Base-by-base conservation (phyloP, 2,888 invertebrate species). In the Pachymerium ferrugineum region DNA sequence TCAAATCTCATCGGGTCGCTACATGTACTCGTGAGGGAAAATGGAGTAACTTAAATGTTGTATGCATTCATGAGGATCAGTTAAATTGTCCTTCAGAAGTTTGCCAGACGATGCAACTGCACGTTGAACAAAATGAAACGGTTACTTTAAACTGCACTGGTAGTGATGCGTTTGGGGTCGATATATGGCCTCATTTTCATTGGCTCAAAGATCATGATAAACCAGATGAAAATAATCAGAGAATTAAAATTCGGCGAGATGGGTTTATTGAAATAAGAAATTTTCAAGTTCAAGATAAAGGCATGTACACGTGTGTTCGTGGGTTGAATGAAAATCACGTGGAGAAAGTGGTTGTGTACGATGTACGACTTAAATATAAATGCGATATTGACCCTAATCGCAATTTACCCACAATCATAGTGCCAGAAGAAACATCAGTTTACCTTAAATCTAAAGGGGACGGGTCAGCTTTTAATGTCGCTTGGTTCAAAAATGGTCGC, bases 311-410 rank as follows among this genome's bases (percentile, higher is more conserved):
- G 33, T 71, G 71, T 12, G 31, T 71, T 8, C 3, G 31, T 6
- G 71, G 71, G 1, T 8, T 19, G 16, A 71, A 25, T 19, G 28
- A 33, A 5, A 71, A 33, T 14, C 19, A 33, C 38, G 33, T 35
- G 4, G 71, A 35, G n/a, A 71, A 71, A 71, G 33, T 71, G 3
- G 33, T 54, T 28, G 25, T 35, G 1, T 71, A 71, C 35, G 71
- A 71, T 12, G 1, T 71, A 8, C n/a, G 35, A 14, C 12, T 38
- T 10, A 71, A 71, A 71, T 35, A 25, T 10, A 12, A 54, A 54
- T 54, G 54, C 54, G 54, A 54, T 12, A 54, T 54, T 10, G 54
- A 54, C 8, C 54, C 54, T 8, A 12, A 25, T 8, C 25, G 5
- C 25, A 54, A 54, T 10, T 25, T 54, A 12, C 54, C 54, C 10